These are phyloP conservation scores for Portevinia maculata DNA, from an alignment of 2,888 invertebrate genomes.

Conservation along the genomic window DNA sequence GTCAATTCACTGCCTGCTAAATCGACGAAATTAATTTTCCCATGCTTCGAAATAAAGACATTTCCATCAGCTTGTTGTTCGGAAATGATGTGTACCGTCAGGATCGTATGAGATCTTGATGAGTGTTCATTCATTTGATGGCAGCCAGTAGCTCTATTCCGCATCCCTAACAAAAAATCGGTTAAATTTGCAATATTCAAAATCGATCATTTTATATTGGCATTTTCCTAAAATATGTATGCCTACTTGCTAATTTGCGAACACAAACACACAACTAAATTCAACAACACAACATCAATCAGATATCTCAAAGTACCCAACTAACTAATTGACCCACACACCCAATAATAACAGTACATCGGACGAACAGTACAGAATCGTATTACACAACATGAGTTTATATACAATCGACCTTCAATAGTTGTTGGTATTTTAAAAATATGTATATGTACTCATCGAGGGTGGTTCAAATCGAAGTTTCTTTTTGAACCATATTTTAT, in stretches of 20 bases:
- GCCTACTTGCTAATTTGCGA: neutral
- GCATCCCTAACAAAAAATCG: conserved; percentile 86
- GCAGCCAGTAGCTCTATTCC: conserved; percentile 93
- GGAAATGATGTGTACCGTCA: conserved; percentile 94
- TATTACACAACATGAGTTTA: neutral
- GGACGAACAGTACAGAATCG: too few relatives aligned
- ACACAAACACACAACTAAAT: neutral
- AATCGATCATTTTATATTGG: neutral
- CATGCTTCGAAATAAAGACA: conserved; percentile 94
- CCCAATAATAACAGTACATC: too few relatives aligned
- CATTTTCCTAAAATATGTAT: neutral
- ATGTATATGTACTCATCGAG: too few relatives aligned
- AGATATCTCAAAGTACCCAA: neutral
- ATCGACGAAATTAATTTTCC: conserved; percentile 98
- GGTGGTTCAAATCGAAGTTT: too few relatives aligned
- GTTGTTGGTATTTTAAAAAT: neutral
- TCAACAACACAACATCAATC: neutral
- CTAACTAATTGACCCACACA: conserved; percentile 15
- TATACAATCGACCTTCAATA: conserved; percentile 13
- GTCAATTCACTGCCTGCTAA: conserved; percentile 98
- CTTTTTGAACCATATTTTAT: too few relatives aligned
- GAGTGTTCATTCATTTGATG: conserved; percentile 98
- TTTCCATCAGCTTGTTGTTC: conserved; percentile 92
- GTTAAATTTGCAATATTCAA: neutral
- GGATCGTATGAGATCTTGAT: conserved; percentile 90